phyloP scores from a whole-genome alignment of 2,113 vertebrate species.

The Podarcis raffonei region DNA sequence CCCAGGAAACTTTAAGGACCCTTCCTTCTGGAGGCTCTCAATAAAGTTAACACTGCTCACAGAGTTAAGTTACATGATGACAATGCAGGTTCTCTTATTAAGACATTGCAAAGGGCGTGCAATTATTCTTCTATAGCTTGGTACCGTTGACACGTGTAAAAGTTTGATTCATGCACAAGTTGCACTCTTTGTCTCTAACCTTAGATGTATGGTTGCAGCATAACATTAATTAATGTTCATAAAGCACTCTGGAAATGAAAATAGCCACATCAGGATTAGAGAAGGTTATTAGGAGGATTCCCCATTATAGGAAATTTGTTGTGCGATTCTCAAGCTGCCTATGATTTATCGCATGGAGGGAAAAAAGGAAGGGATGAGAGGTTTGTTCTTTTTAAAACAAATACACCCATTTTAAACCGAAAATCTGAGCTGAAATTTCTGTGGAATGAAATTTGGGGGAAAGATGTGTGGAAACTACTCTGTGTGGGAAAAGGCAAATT shows the following conservation, averaged over 20 bases:
- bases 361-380: no score
- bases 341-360: not conserved
- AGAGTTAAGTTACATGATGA: not conserved
- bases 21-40: not conserved
- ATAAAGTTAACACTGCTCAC: not conserved
- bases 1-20: not conserved
- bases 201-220: not conserved
- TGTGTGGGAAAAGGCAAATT: not conserved
- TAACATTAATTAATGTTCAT: not conserved
- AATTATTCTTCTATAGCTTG: not conserved
- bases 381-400: not conserved
- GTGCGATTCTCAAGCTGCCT: slow-evolving; percentile 40
- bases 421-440: not conserved
- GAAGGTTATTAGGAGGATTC: not conserved
- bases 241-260: not conserved
- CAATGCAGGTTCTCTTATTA: not conserved
- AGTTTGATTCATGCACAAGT: not conserved
- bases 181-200: not conserved
- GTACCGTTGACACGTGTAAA: not conserved
- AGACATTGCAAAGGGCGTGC: not conserved
- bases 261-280: not conserved
- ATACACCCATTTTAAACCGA: not conserved
- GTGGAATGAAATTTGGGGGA: not conserved
- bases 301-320: not conserved
- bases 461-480: not conserved